Conservation (phyloP, 2,888 invertebrate genomes). For the Heliconius sara region DNA sequence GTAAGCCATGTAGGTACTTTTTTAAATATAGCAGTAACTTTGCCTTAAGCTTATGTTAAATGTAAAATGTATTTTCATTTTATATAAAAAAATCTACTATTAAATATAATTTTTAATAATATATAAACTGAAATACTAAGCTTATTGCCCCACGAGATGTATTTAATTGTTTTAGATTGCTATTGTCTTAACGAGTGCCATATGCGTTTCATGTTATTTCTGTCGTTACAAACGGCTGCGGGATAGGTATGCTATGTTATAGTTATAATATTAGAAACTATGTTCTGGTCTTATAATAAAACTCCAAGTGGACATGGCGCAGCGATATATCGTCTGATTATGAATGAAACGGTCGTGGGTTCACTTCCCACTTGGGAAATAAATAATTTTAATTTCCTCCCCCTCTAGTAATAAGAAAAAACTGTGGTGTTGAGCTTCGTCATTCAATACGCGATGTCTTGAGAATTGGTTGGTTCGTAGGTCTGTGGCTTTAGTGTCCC, state of each 20-base stretch:
- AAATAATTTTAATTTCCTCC: background rate
- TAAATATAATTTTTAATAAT: too few relatives aligned
- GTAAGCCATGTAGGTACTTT: too few relatives aligned
- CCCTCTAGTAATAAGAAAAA: too few relatives aligned
- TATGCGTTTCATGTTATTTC: conserved; percentile 17
- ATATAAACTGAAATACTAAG: background rate
- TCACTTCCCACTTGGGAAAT: background rate
- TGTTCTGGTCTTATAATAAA: background rate
- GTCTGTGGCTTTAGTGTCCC: background rate
- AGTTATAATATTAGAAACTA: conserved; percentile 3
- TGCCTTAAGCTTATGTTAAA: background rate
- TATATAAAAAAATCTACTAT: background rate
- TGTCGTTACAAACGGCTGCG: conserved; percentile 2
- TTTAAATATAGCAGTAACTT: background rate
- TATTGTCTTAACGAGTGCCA: conserved; percentile 10
- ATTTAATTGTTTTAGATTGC: conserved; percentile 2
- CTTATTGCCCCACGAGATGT: background rate
- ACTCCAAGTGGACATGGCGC: background rate
- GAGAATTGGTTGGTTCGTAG: too few relatives aligned
- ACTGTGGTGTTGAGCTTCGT: too few relatives aligned
- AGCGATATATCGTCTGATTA: background rate
- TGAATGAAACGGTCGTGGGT: background rate
- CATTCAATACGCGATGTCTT: too few relatives aligned
- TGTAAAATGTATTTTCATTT: background rate
- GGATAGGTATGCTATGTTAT: conserved; percentile 6